Percentiles rank a stretch among this genome's conserved stretches.
Evolutionary conservation across 2,113 vertebrate genomes (phyloP).

Genomic region (Neodontobutis hainanensis): DNA sequence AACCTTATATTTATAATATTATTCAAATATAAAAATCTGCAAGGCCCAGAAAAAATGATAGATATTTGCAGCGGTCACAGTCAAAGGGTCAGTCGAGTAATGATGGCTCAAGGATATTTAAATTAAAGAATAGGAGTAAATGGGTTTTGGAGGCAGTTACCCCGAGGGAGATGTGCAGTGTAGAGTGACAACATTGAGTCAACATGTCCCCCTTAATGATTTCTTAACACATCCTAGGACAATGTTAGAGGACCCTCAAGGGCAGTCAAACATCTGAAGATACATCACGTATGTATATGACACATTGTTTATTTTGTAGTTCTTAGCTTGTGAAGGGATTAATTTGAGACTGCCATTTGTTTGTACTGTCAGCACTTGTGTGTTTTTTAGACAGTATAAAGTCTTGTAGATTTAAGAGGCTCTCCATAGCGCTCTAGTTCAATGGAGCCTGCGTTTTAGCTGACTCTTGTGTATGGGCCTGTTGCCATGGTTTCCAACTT

Average conservation of each 20-base stretch:
- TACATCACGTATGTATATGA: background rate
- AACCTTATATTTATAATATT: background rate
- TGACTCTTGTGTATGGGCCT: slow-evolving; percentile 73
- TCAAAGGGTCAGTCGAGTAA: slow-evolving; percentile 58
- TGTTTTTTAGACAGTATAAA: slow-evolving; percentile 45
- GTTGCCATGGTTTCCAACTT: slow-evolving; percentile 82
- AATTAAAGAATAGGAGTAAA: slow-evolving; percentile 38
- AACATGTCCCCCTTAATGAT: slow-evolving; percentile 45
- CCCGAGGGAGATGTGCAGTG: slow-evolving; percentile 28
- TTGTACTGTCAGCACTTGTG: slow-evolving; percentile 26
- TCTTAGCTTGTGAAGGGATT: background rate
- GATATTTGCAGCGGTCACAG: slow-evolving; percentile 33
- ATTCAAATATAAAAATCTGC: background rate
- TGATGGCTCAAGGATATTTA: slow-evolving; percentile 45
- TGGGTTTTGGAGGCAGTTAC: slow-evolving; percentile 42
- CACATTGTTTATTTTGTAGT: background rate
- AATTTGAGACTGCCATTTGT: slow-evolving; percentile 14
- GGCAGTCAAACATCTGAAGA: slow-evolving; percentile 28
- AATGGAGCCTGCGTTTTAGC: slow-evolving; percentile 53
- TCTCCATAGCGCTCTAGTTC: slow-evolving; percentile 48
- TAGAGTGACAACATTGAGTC: slow-evolving; percentile 35
- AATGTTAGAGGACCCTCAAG: slow-evolving; percentile 67
- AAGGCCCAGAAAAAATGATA: background rate
- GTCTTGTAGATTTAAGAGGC: slow-evolving; percentile 40
- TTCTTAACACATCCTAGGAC: slow-evolving; percentile 46